A percentile compares a stretch with the other conserved stretches of the same genome.
Conservation (phyloP, 1,140 invertebrate species). For the Agrypnia vestita region DNA sequence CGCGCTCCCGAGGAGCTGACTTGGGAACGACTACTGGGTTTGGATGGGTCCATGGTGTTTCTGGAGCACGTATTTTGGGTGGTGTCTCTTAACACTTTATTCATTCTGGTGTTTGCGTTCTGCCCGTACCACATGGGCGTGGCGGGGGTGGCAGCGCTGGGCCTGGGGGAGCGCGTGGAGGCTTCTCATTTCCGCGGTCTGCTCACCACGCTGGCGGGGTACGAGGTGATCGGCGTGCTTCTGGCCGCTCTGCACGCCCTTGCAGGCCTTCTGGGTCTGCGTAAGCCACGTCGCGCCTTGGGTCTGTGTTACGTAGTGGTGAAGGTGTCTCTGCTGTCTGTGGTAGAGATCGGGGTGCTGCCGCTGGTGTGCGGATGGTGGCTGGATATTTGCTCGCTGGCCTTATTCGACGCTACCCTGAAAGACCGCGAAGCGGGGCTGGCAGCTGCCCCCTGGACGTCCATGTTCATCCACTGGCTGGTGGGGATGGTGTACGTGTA, state of each 20-base stretch:
- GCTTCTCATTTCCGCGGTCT: slow-evolving; percentile 92
- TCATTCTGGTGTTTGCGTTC: slow-evolving; percentile 96
- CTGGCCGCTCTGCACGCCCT: slow-evolving; percentile 89
- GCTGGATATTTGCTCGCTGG: slow-evolving; percentile 97
- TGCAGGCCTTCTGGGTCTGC: slow-evolving; percentile 83
- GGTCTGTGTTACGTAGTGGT: slow-evolving; percentile 98
- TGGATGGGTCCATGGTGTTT: slow-evolving; percentile 97
- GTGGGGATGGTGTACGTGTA: slow-evolving; percentile 99
- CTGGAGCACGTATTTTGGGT: slow-evolving; percentile 99
- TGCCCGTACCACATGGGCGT: slow-evolving; percentile 97
- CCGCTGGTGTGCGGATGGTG: slow-evolving; percentile 99
- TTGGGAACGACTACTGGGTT: slow-evolving; percentile 95
- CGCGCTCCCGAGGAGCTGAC: slow-evolving; percentile 97
- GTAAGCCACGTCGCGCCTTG: slow-evolving; percentile 87
- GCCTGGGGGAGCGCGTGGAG: slow-evolving; percentile 82
- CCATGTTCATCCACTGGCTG: slow-evolving; percentile 99
- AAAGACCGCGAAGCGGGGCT: slow-evolving; percentile 92
- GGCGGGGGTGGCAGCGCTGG: slow-evolving; percentile 78
- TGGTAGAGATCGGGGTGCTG: slow-evolving; percentile 96
- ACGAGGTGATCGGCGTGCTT: slow-evolving; percentile 90
- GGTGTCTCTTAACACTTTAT: slow-evolving; percentile 96
- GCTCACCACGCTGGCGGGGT: slow-evolving; percentile 94
- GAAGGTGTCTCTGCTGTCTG: slow-evolving; percentile 93
- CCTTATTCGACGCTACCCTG: slow-evolving; percentile 94
- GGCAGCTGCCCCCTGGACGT: slow-evolving; percentile 91